These are phyloP conservation scores for Ferdinandea cuprea DNA, from an alignment of 2,888 invertebrate genomes.

Conservation along the genomic window DNA sequence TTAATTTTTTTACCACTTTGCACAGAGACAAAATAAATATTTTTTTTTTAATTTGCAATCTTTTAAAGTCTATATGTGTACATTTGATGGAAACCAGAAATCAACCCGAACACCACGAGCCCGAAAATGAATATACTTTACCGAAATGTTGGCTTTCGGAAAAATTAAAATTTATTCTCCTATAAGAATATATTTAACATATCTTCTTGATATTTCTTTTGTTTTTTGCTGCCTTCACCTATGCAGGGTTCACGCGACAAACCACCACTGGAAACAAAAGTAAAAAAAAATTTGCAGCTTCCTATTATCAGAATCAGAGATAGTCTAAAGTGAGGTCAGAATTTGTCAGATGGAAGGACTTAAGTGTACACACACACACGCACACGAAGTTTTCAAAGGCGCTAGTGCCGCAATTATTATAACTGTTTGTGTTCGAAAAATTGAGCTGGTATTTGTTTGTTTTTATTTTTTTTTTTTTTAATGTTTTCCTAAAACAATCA, in stretches of 20 bases:
- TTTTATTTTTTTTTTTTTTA: constrained; percentile 8
- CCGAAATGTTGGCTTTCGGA: background rate
- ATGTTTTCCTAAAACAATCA: background rate
- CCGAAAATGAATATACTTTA: background rate
- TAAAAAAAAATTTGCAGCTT: constrained; percentile 63
- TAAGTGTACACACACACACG: constrained; percentile 26
- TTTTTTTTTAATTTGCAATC: background rate
- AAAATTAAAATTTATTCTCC: background rate
- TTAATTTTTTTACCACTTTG: constrained; percentile 22
- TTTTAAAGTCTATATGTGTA: background rate
- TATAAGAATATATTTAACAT: background rate
- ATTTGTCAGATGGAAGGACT: constrained; percentile 53
- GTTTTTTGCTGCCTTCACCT: too few species aligned
- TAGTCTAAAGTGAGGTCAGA: constrained; percentile 67
- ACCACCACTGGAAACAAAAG: constrained; percentile 25
- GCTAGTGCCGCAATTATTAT: constrained; percentile 63
- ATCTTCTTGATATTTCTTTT: background rate
- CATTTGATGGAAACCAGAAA: background rate
- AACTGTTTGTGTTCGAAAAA: constrained; percentile 35
- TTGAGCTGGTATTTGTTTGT: background rate
- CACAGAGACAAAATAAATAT: constrained; percentile 12
- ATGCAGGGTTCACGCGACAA: too few species aligned
- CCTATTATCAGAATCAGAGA: constrained; percentile 69
- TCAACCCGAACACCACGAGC: constrained; percentile 16
- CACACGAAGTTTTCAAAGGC: constrained; percentile 43